Base-by-base conservation (phyloP, 2,797 vertebrate species). In the Poecile montanus region DNA sequence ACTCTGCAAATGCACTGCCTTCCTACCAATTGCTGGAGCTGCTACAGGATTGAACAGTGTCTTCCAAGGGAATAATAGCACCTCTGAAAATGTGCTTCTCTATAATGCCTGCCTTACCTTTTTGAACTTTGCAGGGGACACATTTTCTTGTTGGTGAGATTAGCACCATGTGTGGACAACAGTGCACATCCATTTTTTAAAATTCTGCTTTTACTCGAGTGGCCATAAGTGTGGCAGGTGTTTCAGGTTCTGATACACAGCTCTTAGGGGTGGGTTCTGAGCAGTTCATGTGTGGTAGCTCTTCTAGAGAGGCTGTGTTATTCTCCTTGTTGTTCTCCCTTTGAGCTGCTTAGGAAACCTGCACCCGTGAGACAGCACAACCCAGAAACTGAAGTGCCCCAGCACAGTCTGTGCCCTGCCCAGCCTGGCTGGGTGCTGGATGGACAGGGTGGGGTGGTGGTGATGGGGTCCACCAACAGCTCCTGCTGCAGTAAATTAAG, bases 221-320 rank as follows among this genome's bases (percentile, higher is more conserved):
- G 25, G 4, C 10, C 2, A 0, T n/a, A 21, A 63, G 4, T 1
- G 8, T 11, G 19, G 29, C 42, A 44, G 19, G 36, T 0, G 0
- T 40, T 76, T 68, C 13, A 23, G 10, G 13, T 68, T 63, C 63
- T 60, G 61, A 56, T 7, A 6, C 53, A 40, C 2, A 7, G 18
- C 29, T 66, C 18, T 14, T 14, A 14, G 53, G 42, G 27, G 10
- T 57, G 62, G 8, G 20, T 71, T 63, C 78, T 58, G 73, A 75
- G 53, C 16, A 66, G 23, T 53, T 67, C 11, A 7, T 0, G 0
- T 27, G 11, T 26, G 36, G 14, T 8, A 27, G 11, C 6, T 83
- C 42, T 61, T 65, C 30, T 44, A 16, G 65, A 79, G 50, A 14
- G 45, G 34, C 5, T 11, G 4, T 14, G 29, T 29, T 87, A 17